Evolutionary conservation across 2,797 vertebrate species (phyloP).

Genomic region (Hydrolagus colliei): DNA sequence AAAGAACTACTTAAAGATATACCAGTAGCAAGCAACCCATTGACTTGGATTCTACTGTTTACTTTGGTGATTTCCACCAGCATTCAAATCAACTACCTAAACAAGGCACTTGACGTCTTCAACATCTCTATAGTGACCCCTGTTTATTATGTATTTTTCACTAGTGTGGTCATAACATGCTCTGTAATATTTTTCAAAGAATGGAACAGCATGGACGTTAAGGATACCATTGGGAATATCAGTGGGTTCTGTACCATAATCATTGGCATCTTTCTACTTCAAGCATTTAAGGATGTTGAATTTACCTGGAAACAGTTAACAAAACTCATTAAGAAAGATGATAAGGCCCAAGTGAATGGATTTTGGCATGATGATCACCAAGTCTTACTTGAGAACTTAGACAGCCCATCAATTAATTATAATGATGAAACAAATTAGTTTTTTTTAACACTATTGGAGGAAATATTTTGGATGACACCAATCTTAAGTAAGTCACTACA

Average conservation of each 20-base stretch:
- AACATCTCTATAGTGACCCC: slow-evolving; percentile 64
- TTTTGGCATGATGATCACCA: slow-evolving; percentile 44
- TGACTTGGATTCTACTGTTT: slow-evolving; percentile 54
- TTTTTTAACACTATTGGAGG: background rate
- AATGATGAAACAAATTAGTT: slow-evolving; percentile 48
- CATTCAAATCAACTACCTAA: slow-evolving; percentile 67
- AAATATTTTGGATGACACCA: background rate
- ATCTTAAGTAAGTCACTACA: background rate
- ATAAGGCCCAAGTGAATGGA: slow-evolving; percentile 5
- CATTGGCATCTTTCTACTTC: slow-evolving; percentile 64
- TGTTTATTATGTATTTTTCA: slow-evolving; percentile 67
- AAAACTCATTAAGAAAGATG: slow-evolving; percentile 43
- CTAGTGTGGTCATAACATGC: slow-evolving; percentile 54
- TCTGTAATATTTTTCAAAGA: slow-evolving; percentile 66
- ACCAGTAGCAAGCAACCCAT: slow-evolving; percentile 50
- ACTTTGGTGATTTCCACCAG: slow-evolving; percentile 52
- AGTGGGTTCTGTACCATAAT: slow-evolving; percentile 63
- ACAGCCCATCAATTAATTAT: slow-evolving; percentile 36
- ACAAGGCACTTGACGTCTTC: slow-evolving; percentile 63
- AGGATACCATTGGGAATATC: slow-evolving; percentile 56
- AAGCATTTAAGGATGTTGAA: slow-evolving; percentile 57
- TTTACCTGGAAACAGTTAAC: slow-evolving; percentile 58
- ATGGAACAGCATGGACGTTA: slow-evolving; percentile 57
- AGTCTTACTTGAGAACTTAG: slow-evolving; percentile 52
- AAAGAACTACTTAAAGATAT: slow-evolving; percentile 53